phyloP scores from a whole-genome alignment of 2,888 invertebrate species.

The Boloria euphrosyne region DNA sequence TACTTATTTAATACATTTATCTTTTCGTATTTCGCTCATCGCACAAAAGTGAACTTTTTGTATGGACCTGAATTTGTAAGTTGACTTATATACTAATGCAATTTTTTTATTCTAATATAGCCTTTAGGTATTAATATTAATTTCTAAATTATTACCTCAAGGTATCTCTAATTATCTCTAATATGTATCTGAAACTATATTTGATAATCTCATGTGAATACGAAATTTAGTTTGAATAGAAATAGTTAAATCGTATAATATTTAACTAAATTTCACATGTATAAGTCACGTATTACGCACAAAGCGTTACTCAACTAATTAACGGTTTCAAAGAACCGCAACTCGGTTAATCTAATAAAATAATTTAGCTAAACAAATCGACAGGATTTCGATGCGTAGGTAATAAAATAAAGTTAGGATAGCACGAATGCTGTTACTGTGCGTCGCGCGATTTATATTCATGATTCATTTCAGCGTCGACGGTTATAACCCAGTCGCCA shows the following conservation, averaged over 20 bases:
- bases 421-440: slow-evolving; percentile 62
- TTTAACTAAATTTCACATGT: slow-evolving; percentile 31
- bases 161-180: neutral
- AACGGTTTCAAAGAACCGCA: slow-evolving; percentile 47
- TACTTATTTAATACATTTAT: too few species aligned
- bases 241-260: slow-evolving; percentile 33
- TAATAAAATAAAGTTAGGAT: slow-evolving; percentile 69
- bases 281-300: slow-evolving; percentile 31
- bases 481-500: slow-evolving; percentile 15
- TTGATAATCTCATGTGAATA: neutral
- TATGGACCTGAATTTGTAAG: too few species aligned
- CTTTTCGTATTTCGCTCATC: too few species aligned
- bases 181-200: slow-evolving; percentile 5
- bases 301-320: slow-evolving; percentile 35
- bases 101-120: too few species aligned
- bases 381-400: slow-evolving; percentile 44
- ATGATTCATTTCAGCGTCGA: slow-evolving; percentile 71
- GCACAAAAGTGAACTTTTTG: too few species aligned
- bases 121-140: too few species aligned
- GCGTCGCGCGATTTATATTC: slow-evolving; percentile 61
- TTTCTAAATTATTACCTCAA: neutral
- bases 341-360: slow-evolving; percentile 55
- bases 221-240: slow-evolving; percentile 11
- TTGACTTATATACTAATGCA: too few species aligned
- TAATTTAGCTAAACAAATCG: slow-evolving; percentile 68